Conservation (phyloP, 2,113 vertebrate genomes). For the Lipotes vexillifer region DNA sequence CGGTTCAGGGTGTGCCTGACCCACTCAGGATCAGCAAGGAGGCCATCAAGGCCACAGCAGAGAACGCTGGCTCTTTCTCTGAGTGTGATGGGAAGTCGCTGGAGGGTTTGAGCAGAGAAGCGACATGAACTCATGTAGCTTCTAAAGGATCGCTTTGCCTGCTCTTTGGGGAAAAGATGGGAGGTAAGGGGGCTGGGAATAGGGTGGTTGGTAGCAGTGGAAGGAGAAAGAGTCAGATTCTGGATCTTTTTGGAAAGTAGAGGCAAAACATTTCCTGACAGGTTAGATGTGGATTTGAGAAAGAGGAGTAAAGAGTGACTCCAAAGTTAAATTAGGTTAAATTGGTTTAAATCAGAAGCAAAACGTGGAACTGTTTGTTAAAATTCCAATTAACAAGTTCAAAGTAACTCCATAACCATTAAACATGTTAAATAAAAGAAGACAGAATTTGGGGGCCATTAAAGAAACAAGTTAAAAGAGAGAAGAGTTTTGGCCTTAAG, state of each 20-base stretch:
- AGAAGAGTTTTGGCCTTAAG: background rate
- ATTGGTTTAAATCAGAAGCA: background rate
- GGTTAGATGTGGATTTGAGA: background rate
- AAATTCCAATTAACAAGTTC: background rate
- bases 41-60: background rate
- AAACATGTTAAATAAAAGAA: background rate
- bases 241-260: background rate
- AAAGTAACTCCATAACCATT: background rate
- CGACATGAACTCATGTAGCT: background rate
- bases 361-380: background rate
- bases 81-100: too few relatives aligned
- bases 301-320: background rate
- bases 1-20: background rate
- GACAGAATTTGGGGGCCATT: background rate
- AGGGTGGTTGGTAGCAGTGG: background rate
- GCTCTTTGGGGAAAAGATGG: background rate
- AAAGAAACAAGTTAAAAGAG: background rate
- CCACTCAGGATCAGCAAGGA: background rate
- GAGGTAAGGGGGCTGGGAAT: background rate
- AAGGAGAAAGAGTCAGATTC: background rate
- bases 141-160: background rate
- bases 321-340: background rate
- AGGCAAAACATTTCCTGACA: background rate
- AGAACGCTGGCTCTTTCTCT: background rate
- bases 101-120: too few relatives aligned